Conservation (phyloP, 1,140 invertebrate species). For the Macrobrachium nipponense region DNA sequence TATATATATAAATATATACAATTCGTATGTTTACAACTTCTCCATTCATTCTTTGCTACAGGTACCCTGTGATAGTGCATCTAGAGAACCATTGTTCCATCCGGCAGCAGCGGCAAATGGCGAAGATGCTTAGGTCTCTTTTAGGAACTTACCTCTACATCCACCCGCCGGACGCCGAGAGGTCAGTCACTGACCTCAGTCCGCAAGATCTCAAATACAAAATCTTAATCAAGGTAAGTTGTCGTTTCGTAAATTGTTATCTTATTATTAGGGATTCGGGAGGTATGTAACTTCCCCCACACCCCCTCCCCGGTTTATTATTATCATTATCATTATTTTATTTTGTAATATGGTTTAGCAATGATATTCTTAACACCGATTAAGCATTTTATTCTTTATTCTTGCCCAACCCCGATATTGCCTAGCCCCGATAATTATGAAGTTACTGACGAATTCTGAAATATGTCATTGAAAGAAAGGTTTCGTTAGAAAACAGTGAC, state of each 20-base stretch:
- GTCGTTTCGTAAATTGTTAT: neutral
- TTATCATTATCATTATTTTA: neutral
- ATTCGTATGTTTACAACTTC: neutral
- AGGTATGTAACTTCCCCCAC: neutral
- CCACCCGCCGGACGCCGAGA: slow-evolving; percentile 53
- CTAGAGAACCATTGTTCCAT: slow-evolving; percentile 70
- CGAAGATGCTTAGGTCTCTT: slow-evolving; percentile 64
- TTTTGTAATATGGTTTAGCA: neutral
- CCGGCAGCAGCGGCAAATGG: slow-evolving; percentile 67
- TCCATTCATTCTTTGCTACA: slow-evolving; percentile 34
- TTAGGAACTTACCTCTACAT: slow-evolving; percentile 67
- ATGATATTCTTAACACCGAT: too few species aligned
- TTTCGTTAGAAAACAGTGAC: too few species aligned
- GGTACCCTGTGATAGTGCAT: slow-evolving; percentile 70
- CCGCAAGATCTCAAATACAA: slow-evolving; percentile 68
- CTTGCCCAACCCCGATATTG: too few species aligned
- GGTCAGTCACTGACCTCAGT: slow-evolving; percentile 65
- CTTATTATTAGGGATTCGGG: neutral
- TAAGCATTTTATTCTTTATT: too few species aligned
- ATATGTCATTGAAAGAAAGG: too few species aligned
- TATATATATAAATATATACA: neutral
- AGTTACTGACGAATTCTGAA: too few species aligned
- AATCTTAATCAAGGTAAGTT: slow-evolving; percentile 68
- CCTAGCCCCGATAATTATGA: too few species aligned
- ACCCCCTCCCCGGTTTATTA: neutral